Evolutionary conservation across 2,113 vertebrate species (phyloP), one percentile per base, ranked within the genome.

Genomic region (Gambusia holbrooki): DNA sequence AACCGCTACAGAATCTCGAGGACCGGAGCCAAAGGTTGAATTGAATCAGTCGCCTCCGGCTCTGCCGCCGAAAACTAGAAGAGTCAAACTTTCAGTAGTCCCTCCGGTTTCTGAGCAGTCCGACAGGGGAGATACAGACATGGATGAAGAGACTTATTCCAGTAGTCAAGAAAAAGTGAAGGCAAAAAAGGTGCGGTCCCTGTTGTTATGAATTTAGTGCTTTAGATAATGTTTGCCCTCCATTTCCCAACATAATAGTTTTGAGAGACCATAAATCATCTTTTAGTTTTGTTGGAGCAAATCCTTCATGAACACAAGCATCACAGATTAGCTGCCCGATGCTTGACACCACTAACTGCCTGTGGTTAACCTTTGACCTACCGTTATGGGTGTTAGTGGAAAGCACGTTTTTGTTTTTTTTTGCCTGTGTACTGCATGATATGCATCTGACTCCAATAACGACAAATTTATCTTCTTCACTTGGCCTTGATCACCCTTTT

Each of bases 41-140:
- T 32, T 28, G 48, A 92, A 90, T 15, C 88, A 83, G 0, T 25
- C 37, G 2, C 93, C 94, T 3, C 94, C 94, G 0, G 94, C 94
- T 25, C 83, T 95, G 76, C 94, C 90, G 0, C 91, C 87, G 3
- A 93, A 93, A 88, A 94, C 45, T 74, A 92, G 81, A 0, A 97
- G 94, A 87, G 58, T 79, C 1, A 96, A 92, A 93, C 84, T 89
- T 32, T 35, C 86, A 0, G 96, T 94, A 11, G 51, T 74, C 1
- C 87, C 84, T 5, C 96, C 96, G 71, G 88, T 93, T 5, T 71
- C 89, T 0, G 96, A 97, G 42, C 93, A 91, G 64, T 97, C 96
- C 0, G 97, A 99, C 88, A 92, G 92, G 73, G 97, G 96, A 4
- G 97, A 98, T 88, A 98, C 97, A 15, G 97, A 99, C 92, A 96